These are phyloP conservation scores for Phaenicophaeus curvirostris DNA, from an alignment of 2,797 vertebrate genomes.

Conservation along the genomic window DNA sequence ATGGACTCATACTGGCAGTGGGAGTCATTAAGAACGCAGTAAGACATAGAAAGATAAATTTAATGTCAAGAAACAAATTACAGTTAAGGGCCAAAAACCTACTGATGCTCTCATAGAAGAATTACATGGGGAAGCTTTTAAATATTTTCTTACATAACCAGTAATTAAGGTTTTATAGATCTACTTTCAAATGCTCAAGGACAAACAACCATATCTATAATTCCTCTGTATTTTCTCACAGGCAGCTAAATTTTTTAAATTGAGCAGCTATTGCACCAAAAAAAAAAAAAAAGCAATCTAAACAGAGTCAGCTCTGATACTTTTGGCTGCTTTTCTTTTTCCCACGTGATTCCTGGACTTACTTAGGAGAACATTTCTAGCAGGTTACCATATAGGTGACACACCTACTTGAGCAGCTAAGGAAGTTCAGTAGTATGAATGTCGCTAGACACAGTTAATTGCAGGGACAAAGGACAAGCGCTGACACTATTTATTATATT, in stretches of 20 bases:
- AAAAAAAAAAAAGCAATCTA: neutral
- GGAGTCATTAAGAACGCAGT: neutral
- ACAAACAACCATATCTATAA: neutral
- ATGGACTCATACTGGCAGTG: neutral
- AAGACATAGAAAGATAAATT: neutral
- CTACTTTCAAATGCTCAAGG: neutral
- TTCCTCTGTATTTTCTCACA: no score
- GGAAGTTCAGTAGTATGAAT: neutral
- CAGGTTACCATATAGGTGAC: neutral
- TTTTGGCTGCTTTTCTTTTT: neutral
- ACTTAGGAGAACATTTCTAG: neutral
- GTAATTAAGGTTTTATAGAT: neutral
- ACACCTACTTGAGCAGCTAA: neutral
- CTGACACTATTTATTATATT: neutral
- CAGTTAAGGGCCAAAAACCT: neutral
- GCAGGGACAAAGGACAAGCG: neutral
- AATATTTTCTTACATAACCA: neutral
- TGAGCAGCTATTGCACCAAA: neutral
- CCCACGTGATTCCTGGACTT: neutral
- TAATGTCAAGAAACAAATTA: neutral
- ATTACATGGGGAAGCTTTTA: neutral
- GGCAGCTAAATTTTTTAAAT: no score
- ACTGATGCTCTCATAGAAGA: neutral
- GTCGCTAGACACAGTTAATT: neutral
- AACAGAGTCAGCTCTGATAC: neutral